Evolutionary conservation across 2,888 invertebrate genomes (phyloP), one percentile per base, ranked within the genome.

Genomic region (Andrena haemorrhoa): DNA sequence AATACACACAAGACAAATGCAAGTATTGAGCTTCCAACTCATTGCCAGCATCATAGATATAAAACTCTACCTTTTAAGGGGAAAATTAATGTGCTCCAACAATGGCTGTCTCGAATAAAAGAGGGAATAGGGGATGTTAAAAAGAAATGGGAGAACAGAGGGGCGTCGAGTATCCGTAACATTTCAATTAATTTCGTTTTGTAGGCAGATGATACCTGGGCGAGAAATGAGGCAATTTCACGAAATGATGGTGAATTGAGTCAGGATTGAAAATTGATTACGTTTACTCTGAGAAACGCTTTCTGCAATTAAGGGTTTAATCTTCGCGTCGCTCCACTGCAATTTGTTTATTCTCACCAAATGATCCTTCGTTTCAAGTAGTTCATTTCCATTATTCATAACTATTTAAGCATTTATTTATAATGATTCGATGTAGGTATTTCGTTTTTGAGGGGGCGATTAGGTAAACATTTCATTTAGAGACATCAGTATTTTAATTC

Each of bases 101-200:
- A 41, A 41, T 16, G 12, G 41, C 41, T 41, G 4, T 41, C 41
- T 41, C 16, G 16, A 16, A 41, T 16, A 41, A 41, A 41, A 41
- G 12, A 16, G 8, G 53, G 8, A 53, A 23, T 31, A 31, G 31
- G 5, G 56, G 53, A 58, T 7, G 26, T 58, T 35, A 58, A 26
- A 29, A 31, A 29, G 47, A 33, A 20, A 16, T n/a, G 20, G 16
- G n/a, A 8, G 47, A 41, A 16, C 29, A 47, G 7, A 29, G 23
- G 20, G 26, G 58, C 60, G 68, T 75, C 29, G 26, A 51, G 66
- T 60, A 47, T 66, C 53, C 35, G 33, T 69, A 63, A 63, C 53
- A 49, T 41, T 64, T 35, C 47, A 58, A 79, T 74, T 74, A 79
- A 74, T 63, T 79, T 74, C 60, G 70, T 70, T 70, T 16, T 23